Base-by-base conservation (phyloP, 2,113 vertebrate genomes). In the Scophthalmus maximus region DNA sequence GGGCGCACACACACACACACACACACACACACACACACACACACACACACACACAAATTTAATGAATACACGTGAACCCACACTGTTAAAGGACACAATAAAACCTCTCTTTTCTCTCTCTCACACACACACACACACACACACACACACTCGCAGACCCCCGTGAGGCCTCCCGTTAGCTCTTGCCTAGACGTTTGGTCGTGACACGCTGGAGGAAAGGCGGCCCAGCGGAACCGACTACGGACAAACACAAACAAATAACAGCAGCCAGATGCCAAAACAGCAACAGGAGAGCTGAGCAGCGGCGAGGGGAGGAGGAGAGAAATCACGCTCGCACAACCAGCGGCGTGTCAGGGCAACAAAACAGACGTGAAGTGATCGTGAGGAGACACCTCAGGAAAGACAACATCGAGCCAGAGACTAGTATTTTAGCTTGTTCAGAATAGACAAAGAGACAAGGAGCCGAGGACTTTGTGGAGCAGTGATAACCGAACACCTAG, bases 161-260 rank as follows among this genome's bases (percentile, higher is more conserved):
- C 88, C 85, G 29, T 12, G 87, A 85, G 89, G 88, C 83, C 79
- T 72, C 85, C 78, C 17, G 76, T 91, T 91, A 89, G 80, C 69
- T 60, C 76, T 68, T 12, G 50, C 38, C 83, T 78, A 69, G 88
- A 91, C 88, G 56, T 90, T 67, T 81, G 73, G 68, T 55, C 30
- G 58, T 91, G 90, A 91, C 90, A 90, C 69, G 47, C 69, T 3
- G 78, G 87, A 86, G 86, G 75, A 77, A 55, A 87, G 68, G 85
- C 87, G 80, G 85, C 90, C 65, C 90, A 91, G 90, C 90, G 90
- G 90, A 91, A 91, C 90, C 73, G 70, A 68, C 62, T 73, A 57
- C 27, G 27, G 61, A 78, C 67, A 88, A 89, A 87, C 82, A 90
- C 78, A 91, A 91, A 90, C 90, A 91, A 91, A 88, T 69, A 89